phyloP scores from a whole-genome alignment of 2,888 invertebrate genomes.

The Chrysopilus asiliformis region DNA sequence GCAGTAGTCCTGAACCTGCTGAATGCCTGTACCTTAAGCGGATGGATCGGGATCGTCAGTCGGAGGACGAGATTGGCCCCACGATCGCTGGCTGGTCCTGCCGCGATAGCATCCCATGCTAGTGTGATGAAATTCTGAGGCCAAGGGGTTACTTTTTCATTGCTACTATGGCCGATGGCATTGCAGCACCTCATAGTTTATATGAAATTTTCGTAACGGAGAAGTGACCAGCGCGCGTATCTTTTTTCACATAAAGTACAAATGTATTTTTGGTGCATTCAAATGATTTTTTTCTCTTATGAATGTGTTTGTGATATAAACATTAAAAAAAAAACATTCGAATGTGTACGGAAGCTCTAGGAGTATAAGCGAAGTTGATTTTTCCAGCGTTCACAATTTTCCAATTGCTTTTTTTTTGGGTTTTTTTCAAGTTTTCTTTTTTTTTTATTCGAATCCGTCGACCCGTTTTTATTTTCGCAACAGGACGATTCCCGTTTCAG shows the following conservation, averaged over 20 bases:
- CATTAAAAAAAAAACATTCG: too few relatives aligned
- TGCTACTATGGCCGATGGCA: too few relatives aligned
- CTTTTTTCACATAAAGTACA: neutral
- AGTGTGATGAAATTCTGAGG: too few relatives aligned
- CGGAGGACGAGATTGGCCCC: too few relatives aligned
- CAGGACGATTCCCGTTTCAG: too few relatives aligned
- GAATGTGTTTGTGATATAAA: neutral
- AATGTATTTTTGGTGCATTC: neutral
- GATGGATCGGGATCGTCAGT: too few relatives aligned
- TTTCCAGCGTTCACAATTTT: constrained; percentile 12
- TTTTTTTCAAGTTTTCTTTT: neutral
- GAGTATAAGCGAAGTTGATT: constrained; percentile 22
- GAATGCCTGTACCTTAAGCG: too few relatives aligned
- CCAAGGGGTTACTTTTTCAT: too few relatives aligned
- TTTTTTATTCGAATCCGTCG: neutral
- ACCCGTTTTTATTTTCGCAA: too few relatives aligned
- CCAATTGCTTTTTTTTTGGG: neutral
- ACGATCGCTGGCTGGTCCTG: too few relatives aligned
- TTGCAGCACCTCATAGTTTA: neutral
- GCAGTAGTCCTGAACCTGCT: too few relatives aligned
- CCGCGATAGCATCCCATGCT: too few relatives aligned
- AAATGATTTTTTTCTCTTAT: neutral
- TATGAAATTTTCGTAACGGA: neutral
- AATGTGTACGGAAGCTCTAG: constrained; percentile 17
- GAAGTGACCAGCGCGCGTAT: neutral